Base-by-base conservation (phyloP, 2,797 vertebrate genomes). In the Neoniphon sammara region DNA sequence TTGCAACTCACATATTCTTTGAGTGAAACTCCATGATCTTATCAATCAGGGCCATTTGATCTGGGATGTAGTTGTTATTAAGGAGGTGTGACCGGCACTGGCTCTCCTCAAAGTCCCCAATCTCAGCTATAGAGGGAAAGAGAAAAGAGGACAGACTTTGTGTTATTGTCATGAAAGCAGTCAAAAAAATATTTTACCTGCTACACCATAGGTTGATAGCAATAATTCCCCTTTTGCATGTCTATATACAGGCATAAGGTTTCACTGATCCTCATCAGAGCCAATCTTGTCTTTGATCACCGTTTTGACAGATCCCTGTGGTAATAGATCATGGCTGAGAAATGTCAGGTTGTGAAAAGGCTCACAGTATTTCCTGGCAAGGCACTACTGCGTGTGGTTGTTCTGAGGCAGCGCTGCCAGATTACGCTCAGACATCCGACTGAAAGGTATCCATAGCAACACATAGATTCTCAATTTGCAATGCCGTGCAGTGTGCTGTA, bases 91-190 rank as follows among this genome's bases (percentile, higher is more conserved):
- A 97, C 81, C 95, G 94, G 92, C 96, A 96, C 82, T 95, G 93
- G 66, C 93, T 94, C 93, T 98, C 98, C 90, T 99, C 98, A 86
- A 97, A 99, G 93, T 99, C 98, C 57, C 98, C 97, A 85, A 99
- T 97, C 93, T 99, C 98, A 60, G 98, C 98, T 99, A 90, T 62
- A 83, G 77, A 31, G 10, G 30, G 9, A 77, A 20, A 20, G 44
- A 70, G 5, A 18, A 65, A 1, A 69, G 58, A 9, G 49, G 20
- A 62, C 15, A 64, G 15, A 53, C 14, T 5, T 69, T 3, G 50
- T 34, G 30, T 74, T 70, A 65, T 58, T 49, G 1, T n/a, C 14
- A 2, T 36, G 6, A 31, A 56, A 20, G 14, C 30, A 42, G 25
- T 14, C 15, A 25, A 42, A 52, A 1, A 0, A n/a, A 25, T 11